Conservation (phyloP, 2,113 vertebrate species). For the Polyodon spathula region DNA sequence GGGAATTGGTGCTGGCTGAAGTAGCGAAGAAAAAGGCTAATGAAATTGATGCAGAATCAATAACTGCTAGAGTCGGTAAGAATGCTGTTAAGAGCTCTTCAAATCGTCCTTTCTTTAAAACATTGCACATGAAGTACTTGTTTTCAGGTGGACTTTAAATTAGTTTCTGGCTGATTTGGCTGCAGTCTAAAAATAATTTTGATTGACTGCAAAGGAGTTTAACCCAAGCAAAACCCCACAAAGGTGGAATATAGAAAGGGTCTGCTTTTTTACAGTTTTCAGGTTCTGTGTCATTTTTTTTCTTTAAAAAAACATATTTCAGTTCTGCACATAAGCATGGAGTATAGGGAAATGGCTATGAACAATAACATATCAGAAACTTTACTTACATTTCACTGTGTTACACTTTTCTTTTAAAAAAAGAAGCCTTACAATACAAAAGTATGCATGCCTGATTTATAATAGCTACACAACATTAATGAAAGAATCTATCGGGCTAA, state of each 20-base stretch:
- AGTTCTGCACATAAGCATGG: too few species aligned
- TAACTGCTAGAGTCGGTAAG: slow-evolving; percentile 67
- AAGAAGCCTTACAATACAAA: too few species aligned
- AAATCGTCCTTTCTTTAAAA: slow-evolving; percentile 43
- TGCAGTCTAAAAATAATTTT: slow-evolving; percentile 3
- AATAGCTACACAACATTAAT: too few species aligned
- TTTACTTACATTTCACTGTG: too few species aligned
- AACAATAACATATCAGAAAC: too few species aligned
- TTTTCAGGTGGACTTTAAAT: slow-evolving; percentile 32
- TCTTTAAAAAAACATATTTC: too few species aligned
- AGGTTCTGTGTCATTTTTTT: too few species aligned
- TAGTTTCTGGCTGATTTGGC: slow-evolving; percentile 26
- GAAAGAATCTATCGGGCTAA: too few species aligned
- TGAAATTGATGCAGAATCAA: slow-evolving; percentile 75
- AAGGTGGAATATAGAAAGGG: background rate
- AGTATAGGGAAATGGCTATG: too few species aligned
- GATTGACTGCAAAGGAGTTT: slow-evolving; percentile 8
- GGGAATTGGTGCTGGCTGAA: slow-evolving; percentile 86
- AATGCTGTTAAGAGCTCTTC: slow-evolving; percentile 42
- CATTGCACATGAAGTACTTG: slow-evolving; percentile 26
- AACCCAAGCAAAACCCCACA: background rate
- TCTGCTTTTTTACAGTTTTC: background rate
- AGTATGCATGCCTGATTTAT: too few species aligned
- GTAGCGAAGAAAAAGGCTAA: slow-evolving; percentile 88
- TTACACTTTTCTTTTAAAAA: too few species aligned